phyloP scores from a whole-genome alignment of 2,797 vertebrate genomes.

The Rhodeus uyekii region DNA sequence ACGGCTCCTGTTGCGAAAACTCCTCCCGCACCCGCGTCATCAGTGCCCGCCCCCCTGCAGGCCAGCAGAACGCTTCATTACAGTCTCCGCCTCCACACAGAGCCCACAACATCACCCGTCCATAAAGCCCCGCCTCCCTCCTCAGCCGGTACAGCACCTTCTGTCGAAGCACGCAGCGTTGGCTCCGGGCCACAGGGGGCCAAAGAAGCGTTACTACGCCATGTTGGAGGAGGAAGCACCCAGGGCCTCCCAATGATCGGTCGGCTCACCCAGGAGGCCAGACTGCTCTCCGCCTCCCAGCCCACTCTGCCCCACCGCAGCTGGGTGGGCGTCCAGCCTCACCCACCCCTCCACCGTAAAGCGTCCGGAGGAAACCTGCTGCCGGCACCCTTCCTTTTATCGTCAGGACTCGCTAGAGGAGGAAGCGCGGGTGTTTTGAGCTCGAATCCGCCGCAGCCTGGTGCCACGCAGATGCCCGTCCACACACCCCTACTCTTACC shows the following conservation, averaged over 20 bases:
- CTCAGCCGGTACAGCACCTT: conserved; percentile 53
- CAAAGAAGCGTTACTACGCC: conserved; percentile 82
- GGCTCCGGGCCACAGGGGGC: conserved; percentile 73
- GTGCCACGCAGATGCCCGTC: conserved; percentile 38
- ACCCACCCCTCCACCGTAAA: conserved; percentile 78
- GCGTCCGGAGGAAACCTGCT: conserved; percentile 82
- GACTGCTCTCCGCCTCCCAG: conserved; percentile 92
- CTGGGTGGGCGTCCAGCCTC: conserved; percentile 76
- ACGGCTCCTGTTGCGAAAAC: conserved; percentile 72
- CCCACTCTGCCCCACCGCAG: conserved; percentile 90
- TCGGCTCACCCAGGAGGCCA: conserved; percentile 84
- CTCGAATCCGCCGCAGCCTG: conserved; percentile 56
- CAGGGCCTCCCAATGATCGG: conserved; percentile 83
- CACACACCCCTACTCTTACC: conserved; percentile 48
- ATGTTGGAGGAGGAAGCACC: conserved; percentile 77
- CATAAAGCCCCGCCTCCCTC: conserved; percentile 65
- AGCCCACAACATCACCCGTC: conserved; percentile 78
- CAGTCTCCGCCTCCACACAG: conserved; percentile 78
- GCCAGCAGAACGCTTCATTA: conserved; percentile 85
- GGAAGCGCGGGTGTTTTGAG: conserved; percentile 75
- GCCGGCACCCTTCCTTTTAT: conserved; percentile 71
- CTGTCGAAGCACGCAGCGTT: conserved; percentile 62
- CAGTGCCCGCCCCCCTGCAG: conserved; percentile 70
- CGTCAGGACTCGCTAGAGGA: conserved; percentile 71
- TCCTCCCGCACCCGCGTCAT: conserved; percentile 63